Evolutionary conservation across 1,140 invertebrate species (phyloP), one percentile per base, ranked within the genome.

Genomic region (Drosophila sp.): DNA sequence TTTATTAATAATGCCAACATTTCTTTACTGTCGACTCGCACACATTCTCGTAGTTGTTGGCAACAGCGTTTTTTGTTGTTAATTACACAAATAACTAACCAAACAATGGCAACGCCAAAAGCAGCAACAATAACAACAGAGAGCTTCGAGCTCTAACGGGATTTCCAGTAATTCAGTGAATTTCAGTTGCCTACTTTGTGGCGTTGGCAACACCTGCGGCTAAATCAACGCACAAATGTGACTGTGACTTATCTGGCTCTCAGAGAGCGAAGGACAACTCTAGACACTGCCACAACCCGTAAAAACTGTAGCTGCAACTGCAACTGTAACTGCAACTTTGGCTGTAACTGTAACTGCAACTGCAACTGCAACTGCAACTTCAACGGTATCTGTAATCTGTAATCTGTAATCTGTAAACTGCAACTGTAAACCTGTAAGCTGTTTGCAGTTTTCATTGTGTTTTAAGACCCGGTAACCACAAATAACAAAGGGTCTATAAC

Each of bases 1-100:
- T 56, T 54, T 70, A 63, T 70, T 70, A 70, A 70, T 70, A 70
- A 70, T 70, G 50, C 29, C 51, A 36, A 36, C 54, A 7, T 3
- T 43, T 45, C 21, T 45, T 40, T 69, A 29, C 25, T 54, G 59
- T 72, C 21, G 46, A 18, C 38, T 43, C n/a, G 9, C 40, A 54
- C 9, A 45, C 62, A 54, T n/a, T n/a, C n/a, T n/a, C n/a, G n/a
- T 38, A 45, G 46, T 69, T 50, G 46, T 46, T 56, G 43, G 14
- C 51, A 71, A 56, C 50, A 27, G 51, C 16, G 8, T 64, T 71
- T 54, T 71, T 71, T 64, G 67, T 71, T 64, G 67, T 71, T 71
- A 71, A 64, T 71, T 71, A 71, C 61, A 54, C 51, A 56, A 71
- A 40, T 57, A 34, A 71, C 67, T 56, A 51, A 36, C 8, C 59